Evolutionary conservation across 2,888 invertebrate species (phyloP), one percentile per base, ranked within the genome.

Genomic region (Melolontha melolontha): DNA sequence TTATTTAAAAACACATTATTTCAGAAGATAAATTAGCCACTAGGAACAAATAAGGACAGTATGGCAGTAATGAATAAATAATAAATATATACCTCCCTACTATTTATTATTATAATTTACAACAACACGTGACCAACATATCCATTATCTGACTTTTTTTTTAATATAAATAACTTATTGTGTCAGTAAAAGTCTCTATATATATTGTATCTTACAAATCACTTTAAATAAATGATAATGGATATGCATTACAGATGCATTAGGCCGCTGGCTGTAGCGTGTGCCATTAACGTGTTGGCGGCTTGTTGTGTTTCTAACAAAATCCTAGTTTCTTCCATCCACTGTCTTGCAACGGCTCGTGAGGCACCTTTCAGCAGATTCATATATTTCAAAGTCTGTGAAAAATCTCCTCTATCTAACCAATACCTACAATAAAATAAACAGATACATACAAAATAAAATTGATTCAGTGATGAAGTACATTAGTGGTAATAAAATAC

Each of bases 291-390:
- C 0, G 94, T 93, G 78, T 94, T 91, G 8, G 96, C 94, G 10
- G 96, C 96, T 82, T 96, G 96, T 79, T 92, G 89, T 8, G 95
- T 93, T 84, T 97, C 97, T 72, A 98, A 85, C 72, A 94, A 88
- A 57, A 93, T 87, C 64, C 91, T 88, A 0, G 95, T 90, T 76
- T 95, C 96, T 66, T 91, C 88, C 80, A 95, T 89, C 98, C 98
- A 98, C 72, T 94, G 92, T 47, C 85, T 83, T 0, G 97, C 94
- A 0, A 97, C 90, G 63, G 89, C 88, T 2, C 92, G 87, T 0
- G 98, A 90, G 40, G 96, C 96, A n/a, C 98, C 98, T 77, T 91
- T 86, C 69, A 98, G 85, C 27, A 96, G 88, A 79, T 92, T 92
- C 86, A 95, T 92, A 83, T 96, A 97, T 66, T 91, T 90, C 8